phyloP scores from a whole-genome alignment of 2,797 vertebrate species.

The Gobionotothen gibberifrons region DNA sequence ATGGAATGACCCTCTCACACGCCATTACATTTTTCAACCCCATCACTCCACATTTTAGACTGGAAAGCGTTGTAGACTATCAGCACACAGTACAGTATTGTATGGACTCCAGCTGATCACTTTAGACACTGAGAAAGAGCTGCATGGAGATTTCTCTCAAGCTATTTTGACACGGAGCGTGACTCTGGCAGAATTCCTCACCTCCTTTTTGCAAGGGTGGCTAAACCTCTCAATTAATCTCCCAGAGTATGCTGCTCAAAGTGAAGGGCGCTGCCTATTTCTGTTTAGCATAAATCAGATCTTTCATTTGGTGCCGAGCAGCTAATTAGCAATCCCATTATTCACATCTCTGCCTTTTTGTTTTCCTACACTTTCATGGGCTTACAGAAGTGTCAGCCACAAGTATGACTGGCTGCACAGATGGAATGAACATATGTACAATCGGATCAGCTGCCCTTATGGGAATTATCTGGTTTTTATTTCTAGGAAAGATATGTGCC shows the following conservation, averaged over 20 bases:
- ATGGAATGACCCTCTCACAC: constrained; percentile 52
- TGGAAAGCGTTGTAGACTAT: background rate
- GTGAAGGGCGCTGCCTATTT: constrained; percentile 50
- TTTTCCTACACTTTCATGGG: constrained; percentile 51
- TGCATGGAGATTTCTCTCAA: constrained; percentile 52
- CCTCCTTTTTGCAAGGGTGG: constrained; percentile 37
- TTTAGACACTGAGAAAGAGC: constrained; percentile 46
- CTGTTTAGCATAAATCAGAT: constrained; percentile 64
- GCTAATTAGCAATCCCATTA: constrained; percentile 63
- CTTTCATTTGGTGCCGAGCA: constrained; percentile 50
- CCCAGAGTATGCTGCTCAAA: constrained; percentile 26
- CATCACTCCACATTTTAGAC: constrained; percentile 35
- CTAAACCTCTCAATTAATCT: constrained; percentile 56
- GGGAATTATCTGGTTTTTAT: constrained; percentile 51
- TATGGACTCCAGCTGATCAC: constrained; percentile 54
- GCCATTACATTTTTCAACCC: constrained; percentile 30
- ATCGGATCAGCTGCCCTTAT: constrained; percentile 49
- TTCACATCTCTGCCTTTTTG: constrained; percentile 60
- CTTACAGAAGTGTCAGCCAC: constrained; percentile 24
- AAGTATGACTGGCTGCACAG: constrained; percentile 33
- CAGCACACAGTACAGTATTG: constrained; percentile 18
- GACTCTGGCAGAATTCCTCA: constrained; percentile 67
- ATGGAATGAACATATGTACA: constrained; percentile 56
- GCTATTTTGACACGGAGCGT: constrained; percentile 65
- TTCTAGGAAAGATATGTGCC: constrained; percentile 1